A percentile compares a stretch with the other conserved stretches of the same genome.
These are phyloP conservation scores for Autographa gamma DNA, from an alignment of 2,888 invertebrate species.

Conservation along the genomic window DNA sequence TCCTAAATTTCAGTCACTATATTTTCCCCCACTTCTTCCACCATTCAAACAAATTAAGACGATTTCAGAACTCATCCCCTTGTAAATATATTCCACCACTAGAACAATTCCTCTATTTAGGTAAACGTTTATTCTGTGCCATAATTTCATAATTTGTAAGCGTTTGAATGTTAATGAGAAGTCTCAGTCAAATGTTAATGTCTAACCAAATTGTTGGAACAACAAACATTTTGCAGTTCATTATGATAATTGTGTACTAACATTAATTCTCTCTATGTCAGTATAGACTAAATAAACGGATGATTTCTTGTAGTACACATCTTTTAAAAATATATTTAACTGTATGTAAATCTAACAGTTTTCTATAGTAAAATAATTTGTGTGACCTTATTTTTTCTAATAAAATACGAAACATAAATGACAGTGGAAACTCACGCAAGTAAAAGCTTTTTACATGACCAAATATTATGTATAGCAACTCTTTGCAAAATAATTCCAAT, in stretches of 20 bases:
- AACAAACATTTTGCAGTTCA: background rate
- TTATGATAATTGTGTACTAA: slow-evolving; percentile 1
- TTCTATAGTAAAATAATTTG: no score
- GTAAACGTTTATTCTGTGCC: background rate
- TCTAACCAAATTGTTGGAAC: background rate
- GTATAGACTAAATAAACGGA: background rate
- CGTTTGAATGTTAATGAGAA: slow-evolving; percentile 1
- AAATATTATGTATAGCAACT: no score
- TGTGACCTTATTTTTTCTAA: no score
- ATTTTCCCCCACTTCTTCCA: no score
- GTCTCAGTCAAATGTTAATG: background rate
- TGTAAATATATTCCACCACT: background rate
- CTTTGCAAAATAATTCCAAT: no score
- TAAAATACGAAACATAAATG: no score
- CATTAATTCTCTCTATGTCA: background rate
- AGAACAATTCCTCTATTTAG: background rate
- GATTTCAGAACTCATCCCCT: background rate
- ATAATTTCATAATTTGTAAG: background rate
- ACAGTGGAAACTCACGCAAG: no score
- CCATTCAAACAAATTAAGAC: background rate
- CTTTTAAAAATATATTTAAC: background rate
- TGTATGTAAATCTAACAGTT: no score
- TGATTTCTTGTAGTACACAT: background rate
- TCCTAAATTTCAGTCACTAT: no score
- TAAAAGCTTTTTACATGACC: no score